Percentiles rank a stretch among this genome's conserved stretches.
Evolutionary conservation across 2,113 vertebrate species (phyloP).

Genomic region (Castor canadensis): DNA sequence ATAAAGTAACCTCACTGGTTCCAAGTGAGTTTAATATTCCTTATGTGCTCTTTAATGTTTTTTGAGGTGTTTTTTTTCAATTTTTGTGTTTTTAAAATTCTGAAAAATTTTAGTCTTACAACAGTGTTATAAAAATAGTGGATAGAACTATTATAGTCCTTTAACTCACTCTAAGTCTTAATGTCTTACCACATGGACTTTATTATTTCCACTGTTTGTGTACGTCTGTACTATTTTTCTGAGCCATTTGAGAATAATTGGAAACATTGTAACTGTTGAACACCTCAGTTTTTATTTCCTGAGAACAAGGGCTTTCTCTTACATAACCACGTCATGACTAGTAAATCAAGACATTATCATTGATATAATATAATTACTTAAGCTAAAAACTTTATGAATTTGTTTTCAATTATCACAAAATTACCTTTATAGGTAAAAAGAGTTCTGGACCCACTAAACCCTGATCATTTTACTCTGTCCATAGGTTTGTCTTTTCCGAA

Average conservation of each 20-base stretch:
- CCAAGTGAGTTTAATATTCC: not conserved
- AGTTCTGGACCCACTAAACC: not conserved
- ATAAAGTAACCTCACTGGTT: no score
- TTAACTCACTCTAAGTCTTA: not conserved
- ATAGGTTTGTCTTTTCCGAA: not conserved
- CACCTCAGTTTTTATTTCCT: not conserved
- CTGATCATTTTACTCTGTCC: not conserved
- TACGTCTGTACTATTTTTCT: not conserved
- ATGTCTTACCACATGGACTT: not conserved
- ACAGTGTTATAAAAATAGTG: not conserved
- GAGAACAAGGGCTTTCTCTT: not conserved
- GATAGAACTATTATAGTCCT: not conserved
- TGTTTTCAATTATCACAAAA: not conserved
- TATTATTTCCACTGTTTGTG: not conserved
- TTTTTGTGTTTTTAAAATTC: not conserved
- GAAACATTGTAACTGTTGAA: not conserved
- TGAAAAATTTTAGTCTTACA: not conserved
- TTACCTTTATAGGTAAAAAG: not conserved
- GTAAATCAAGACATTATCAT: not conserved
- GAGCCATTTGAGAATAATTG: not conserved
- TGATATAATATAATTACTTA: not conserved
- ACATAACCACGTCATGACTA: not conserved
- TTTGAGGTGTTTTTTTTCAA: not conserved
- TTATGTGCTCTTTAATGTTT: not conserved
- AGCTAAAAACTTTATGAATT: not conserved